A percentile compares a stretch with the other conserved stretches of the same genome.
These are phyloP conservation scores for Sinocyclocheilus anophthalmus DNA, from an alignment of 2,113 vertebrate species.

Conservation along the genomic window DNA sequence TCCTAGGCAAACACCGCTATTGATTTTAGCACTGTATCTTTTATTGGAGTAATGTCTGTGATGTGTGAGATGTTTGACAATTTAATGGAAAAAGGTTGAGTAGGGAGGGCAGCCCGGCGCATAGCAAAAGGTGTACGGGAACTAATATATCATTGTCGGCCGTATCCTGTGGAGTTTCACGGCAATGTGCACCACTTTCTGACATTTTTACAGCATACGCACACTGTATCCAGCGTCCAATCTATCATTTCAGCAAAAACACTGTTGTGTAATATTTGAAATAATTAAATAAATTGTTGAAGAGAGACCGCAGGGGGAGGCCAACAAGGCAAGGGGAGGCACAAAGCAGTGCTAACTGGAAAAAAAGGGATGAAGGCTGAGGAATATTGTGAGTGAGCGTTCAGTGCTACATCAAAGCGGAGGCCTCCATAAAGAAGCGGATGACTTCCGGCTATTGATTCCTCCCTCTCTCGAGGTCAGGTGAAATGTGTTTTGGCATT, in stretches of 20 bases:
- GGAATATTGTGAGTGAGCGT: background rate
- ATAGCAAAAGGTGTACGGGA: constrained; percentile 54
- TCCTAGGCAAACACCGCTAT: constrained; percentile 44
- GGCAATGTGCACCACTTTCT: constrained; percentile 21
- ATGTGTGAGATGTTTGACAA: constrained; percentile 62
- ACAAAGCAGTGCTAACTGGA: background rate
- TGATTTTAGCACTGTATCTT: constrained; percentile 47
- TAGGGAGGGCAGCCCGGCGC: constrained; percentile 27
- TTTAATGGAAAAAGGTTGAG: constrained; percentile 57
- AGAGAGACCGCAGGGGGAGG: constrained; percentile 16
- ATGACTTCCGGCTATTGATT: constrained; percentile 49
- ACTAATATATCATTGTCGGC: constrained; percentile 41
- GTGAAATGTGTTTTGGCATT: constrained; percentile 66
- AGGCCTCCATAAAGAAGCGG: constrained; percentile 21
- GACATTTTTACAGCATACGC: constrained; percentile 24
- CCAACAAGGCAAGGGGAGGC: background rate
- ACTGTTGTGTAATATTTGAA: constrained; percentile 30
- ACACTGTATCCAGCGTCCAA: constrained; percentile 11
- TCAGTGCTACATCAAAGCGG: constrained; percentile 41
- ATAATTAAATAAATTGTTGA: constrained; percentile 35
- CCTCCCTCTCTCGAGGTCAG: constrained; percentile 40
- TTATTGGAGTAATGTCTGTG: constrained; percentile 53
- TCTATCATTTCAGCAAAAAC: constrained; percentile 27
- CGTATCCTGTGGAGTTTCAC: constrained; percentile 19
- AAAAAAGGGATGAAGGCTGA: constrained; percentile 6